These are phyloP conservation scores for Aulostomus chinensis DNA, from an alignment of 2,797 vertebrate genomes.

Conservation along the genomic window DNA sequence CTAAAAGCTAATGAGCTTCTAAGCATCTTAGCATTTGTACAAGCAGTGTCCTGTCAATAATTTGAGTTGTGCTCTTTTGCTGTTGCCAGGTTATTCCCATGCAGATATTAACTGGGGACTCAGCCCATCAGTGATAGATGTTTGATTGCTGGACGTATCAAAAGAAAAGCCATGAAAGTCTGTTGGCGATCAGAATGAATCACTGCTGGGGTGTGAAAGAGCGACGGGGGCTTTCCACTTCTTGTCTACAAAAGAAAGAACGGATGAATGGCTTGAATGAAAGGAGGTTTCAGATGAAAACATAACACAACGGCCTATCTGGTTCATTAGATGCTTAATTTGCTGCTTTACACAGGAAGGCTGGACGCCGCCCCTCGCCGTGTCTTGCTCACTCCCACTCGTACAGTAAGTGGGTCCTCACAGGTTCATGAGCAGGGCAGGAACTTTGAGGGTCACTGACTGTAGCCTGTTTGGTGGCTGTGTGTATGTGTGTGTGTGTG, in stretches of 20 bases:
- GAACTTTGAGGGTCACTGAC: not conserved
- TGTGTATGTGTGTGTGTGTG: too few relatives aligned
- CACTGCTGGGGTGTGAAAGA: conserved; percentile 14
- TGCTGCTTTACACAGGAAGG: conserved; percentile 11
- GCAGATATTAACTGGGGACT: too few relatives aligned
- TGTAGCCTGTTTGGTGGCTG: not conserved
- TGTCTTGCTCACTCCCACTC: not conserved
- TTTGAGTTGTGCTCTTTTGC: not conserved
- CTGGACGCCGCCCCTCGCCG: not conserved
- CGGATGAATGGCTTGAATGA: conserved; percentile 23
- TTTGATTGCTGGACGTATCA: conserved; percentile 10
- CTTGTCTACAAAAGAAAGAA: not conserved
- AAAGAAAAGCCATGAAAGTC: conserved; percentile 3
- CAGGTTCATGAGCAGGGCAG: conserved; percentile 1
- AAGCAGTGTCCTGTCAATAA: too few relatives aligned
- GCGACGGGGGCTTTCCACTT: conserved; percentile 20
- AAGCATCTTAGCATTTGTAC: conserved; percentile 21
- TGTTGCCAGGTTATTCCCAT: too few relatives aligned
- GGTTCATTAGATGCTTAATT: conserved; percentile 58
- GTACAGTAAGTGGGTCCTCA: not conserved
- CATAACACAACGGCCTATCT: conserved; percentile 12
- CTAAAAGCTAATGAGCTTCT: conserved; percentile 32
- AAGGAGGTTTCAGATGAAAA: conserved; percentile 31
- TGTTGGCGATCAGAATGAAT: conserved; percentile 26
- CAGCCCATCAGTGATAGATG: too few relatives aligned